Evolutionary conservation across 2,113 vertebrate species (phyloP).

Genomic region (crab-eating macaque (Macaca fascicularis)): T2T-MFA8v1.1 NC_088395.1:12568501-12569000

Average conservation of each 20-base stretch:
- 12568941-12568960: neutral
- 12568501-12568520: neutral
- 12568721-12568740: neutral
- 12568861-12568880: neutral
- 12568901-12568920: neutral
- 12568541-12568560: neutral
- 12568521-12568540: neutral
- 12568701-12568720: neutral
- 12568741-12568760: neutral
- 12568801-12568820: neutral
- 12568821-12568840: conserved; percentile 39
- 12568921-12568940: conserved; percentile 24
- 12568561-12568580: neutral
- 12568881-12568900: neutral
- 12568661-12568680: neutral
- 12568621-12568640: neutral
- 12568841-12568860: neutral
- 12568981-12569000: neutral
- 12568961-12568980: neutral
- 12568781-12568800: neutral
- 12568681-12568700: neutral
- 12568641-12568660: neutral
- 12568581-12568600: neutral
- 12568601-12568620: neutral
- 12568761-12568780: neutral